Conservation (phyloP, 2,888 invertebrate species). For the Drosophila tanythrix region DNA sequence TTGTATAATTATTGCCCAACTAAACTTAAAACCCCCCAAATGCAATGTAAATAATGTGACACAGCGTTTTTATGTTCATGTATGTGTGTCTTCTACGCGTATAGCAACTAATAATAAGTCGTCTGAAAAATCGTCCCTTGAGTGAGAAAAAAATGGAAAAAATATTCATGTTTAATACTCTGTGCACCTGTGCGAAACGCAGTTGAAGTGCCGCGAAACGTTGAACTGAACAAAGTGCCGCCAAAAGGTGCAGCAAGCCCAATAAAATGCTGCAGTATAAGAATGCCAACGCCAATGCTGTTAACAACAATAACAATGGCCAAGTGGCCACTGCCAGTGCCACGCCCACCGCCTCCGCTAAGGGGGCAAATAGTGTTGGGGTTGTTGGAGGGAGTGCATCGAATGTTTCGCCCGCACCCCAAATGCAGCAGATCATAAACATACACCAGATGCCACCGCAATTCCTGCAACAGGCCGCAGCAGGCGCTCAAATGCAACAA, state of each 20-base stretch:
- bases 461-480: slow-evolving; percentile 63
- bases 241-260: background rate
- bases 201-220: slow-evolving; percentile 14
- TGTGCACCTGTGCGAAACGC: slow-evolving; percentile 22
- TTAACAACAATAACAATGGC: slow-evolving; percentile 44
- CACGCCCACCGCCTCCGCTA: slow-evolving; percentile 63
- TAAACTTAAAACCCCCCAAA: slow-evolving; percentile 11
- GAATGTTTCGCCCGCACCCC: slow-evolving; percentile 55
- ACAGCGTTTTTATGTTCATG: slow-evolving; percentile 18
- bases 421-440: slow-evolving; percentile 81
- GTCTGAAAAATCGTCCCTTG: slow-evolving; percentile 30
- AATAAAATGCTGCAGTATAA: slow-evolving; percentile 79
- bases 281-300: slow-evolving; percentile 57
- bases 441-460: slow-evolving; percentile 80
- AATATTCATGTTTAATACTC: slow-evolving; percentile 30
- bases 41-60: slow-evolving; percentile 35
- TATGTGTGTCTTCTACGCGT: slow-evolving; percentile 8
- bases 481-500: slow-evolving; percentile 63
- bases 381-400: slow-evolving; percentile 28
- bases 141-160: slow-evolving; percentile 45
- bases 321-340: slow-evolving; percentile 38
- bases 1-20: slow-evolving; percentile 43
- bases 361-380: slow-evolving; percentile 54
- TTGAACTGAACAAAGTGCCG: slow-evolving; percentile 10
- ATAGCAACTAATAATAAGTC: slow-evolving; percentile 19